phyloP scores from a whole-genome alignment of 2,797 vertebrate genomes.

The Chrysocyon brachyurus region DNA sequence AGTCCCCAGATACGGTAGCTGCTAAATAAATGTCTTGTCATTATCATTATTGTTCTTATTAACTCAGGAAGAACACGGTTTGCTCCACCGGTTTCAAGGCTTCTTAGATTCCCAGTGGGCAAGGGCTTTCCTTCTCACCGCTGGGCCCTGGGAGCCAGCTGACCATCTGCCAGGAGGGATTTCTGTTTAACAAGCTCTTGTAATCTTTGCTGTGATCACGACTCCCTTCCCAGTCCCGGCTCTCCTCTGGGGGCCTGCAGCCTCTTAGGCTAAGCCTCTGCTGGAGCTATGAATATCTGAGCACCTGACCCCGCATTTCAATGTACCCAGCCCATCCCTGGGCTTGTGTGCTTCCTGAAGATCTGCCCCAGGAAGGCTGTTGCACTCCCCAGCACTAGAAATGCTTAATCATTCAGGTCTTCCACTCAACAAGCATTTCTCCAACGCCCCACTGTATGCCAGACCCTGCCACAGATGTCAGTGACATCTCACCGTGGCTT shows the following conservation, averaged over 20 bases:
- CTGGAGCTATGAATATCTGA: conserved; percentile 67
- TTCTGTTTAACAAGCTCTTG: conserved; percentile 74
- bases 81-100: not conserved
- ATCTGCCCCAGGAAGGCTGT: not conserved
- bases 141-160: conserved; percentile 29
- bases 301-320: conserved; percentile 45
- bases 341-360: not conserved
- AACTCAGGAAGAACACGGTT: not conserved
- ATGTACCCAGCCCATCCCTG: not conserved
- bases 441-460: accelerated
- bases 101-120: not conserved
- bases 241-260: not conserved
- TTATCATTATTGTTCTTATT: not conserved
- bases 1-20: not conserved
- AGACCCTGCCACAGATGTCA: not conserved
- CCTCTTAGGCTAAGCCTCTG: conserved; percentile 71
- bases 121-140: not conserved
- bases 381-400: not conserved
- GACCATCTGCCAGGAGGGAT: conserved; percentile 74
- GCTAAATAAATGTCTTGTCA: not conserved
- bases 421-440: not conserved
- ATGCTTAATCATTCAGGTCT: not conserved
- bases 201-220: conserved; percentile 76
- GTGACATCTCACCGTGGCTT: not conserved
- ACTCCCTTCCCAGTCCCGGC: not conserved